Evolutionary conservation across 2,888 invertebrate genomes (phyloP), one percentile per base, ranked within the genome.

Genomic region (Lithophane socia): DNA sequence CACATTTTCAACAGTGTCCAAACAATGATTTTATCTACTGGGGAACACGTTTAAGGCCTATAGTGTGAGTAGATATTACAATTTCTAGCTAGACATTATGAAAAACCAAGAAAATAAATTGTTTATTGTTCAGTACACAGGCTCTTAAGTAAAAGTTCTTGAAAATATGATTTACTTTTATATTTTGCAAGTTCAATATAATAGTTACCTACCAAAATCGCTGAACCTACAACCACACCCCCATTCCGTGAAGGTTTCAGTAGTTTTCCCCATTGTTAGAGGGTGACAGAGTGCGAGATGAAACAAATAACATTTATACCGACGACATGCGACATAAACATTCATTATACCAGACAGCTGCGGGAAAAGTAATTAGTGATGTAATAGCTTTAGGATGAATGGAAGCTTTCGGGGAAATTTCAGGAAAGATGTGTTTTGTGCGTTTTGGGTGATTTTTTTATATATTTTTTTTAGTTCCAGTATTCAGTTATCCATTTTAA

Each of bases 201-300:
- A 37, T 37, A 37, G 37, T 5, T 21, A 3, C 54, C 3, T 0
- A 24, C 13, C 0, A 71, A 74, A 67, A 56, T n/a, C 78, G 84
- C 79, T 77, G 8, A 54, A 47, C 84, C 79, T 88, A 74, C 63
- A 24, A 73, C 83, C 88, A 63, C 71, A 67, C 75, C 66, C 75
- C 72, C 84, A 86, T 89, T 86, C 89, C 89, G 84, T 74, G 8
- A 72, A 90, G 91, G 92, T 92, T 92, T 93, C 94, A 93, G 93
- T 93, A 94, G 93, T 94, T 95, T 94, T 92, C 89, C 89, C 90
- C 88, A 91, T 94, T 93, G 92, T 93, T 91, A 88, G 87, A 84
- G 88, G 88, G 86, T 87, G 86, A 86, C 77, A 71, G 87, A 79
- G 79, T 77, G 82, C 78, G 80, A 82, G 80, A 85, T 81, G 85